phyloP scores from a whole-genome alignment of 2,797 vertebrate species.

The Poeciliopsis presidionis region DNA sequence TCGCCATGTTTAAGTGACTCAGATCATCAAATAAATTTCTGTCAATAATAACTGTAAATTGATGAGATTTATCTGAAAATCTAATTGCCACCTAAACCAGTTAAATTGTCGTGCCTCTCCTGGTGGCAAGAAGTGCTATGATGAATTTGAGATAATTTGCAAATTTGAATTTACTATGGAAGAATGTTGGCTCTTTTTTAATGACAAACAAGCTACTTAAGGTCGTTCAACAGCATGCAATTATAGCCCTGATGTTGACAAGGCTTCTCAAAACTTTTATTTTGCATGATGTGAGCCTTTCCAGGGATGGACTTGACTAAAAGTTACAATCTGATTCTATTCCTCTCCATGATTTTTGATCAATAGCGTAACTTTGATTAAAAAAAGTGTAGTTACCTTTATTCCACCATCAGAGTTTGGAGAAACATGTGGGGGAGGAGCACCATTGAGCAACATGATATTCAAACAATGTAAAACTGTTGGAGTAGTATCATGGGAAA shows the following conservation, averaged over 20 bases:
- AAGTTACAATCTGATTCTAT: not conserved
- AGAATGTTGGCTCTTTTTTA: not conserved
- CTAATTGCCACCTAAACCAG: not conserved
- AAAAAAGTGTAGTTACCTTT: too few relatives aligned
- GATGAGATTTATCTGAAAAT: not conserved
- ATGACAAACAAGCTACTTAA: not conserved
- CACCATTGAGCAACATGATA: too few relatives aligned
- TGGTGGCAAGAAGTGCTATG: not conserved
- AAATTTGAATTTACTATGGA: not conserved
- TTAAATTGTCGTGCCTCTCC: not conserved
- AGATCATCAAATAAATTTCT: not conserved
- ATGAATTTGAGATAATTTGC: not conserved
- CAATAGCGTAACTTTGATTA: too few relatives aligned
- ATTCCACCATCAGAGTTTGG: too few relatives aligned
- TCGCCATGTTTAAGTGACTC: not conserved
- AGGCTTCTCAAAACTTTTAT: not conserved
- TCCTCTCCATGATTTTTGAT: too few relatives aligned
- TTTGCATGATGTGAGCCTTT: not conserved
- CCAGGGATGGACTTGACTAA: not conserved
- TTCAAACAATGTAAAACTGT: too few relatives aligned
- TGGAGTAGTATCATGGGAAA: not conserved
- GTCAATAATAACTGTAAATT: too few relatives aligned
- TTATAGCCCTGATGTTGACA: not conserved
- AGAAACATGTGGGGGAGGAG: too few relatives aligned
- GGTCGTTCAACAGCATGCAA: not conserved